Percentiles rank a stretch among this genome's conserved stretches.
phyloP scores from a whole-genome alignment of 1,140 invertebrate species.

The Aphelenchoides besseyi region DNA sequence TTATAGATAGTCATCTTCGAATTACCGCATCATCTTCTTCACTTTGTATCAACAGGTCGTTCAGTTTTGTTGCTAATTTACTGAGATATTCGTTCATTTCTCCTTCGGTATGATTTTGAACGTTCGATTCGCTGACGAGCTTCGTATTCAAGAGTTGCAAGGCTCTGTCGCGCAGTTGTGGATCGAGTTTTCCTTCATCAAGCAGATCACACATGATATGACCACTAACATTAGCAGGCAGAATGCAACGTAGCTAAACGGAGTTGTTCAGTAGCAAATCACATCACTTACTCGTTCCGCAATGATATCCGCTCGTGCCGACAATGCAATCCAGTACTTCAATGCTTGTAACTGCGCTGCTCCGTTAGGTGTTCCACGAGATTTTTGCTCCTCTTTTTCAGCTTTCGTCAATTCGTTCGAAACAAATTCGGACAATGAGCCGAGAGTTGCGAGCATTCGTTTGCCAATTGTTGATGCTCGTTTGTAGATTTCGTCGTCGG shows the following conservation, averaged over 20 bases:
- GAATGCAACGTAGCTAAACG: slow-evolving; percentile 28
- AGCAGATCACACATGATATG: slow-evolving; percentile 40
- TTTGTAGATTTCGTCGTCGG: slow-evolving; percentile 34
- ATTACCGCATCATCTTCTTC: slow-evolving; percentile 28
- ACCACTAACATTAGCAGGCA: slow-evolving; percentile 33
- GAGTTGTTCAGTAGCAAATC: slow-evolving; percentile 14
- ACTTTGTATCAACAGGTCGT: slow-evolving; percentile 27
- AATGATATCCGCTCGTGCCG: slow-evolving; percentile 29
- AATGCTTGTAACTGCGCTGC: slow-evolving; percentile 21
- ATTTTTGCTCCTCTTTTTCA: slow-evolving; percentile 28
- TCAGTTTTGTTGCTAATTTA: slow-evolving; percentile 29
- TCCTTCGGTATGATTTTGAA: slow-evolving; percentile 10
- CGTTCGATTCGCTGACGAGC: slow-evolving; percentile 2
- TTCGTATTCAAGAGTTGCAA: slow-evolving; percentile 35
- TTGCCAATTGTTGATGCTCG: slow-evolving; percentile 27
- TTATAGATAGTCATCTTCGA: slow-evolving; percentile 2
- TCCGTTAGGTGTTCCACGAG: slow-evolving; percentile 6
- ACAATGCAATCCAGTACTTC: slow-evolving; percentile 37
- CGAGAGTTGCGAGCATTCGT: slow-evolving; percentile 15
- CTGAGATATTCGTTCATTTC: slow-evolving; percentile 28
- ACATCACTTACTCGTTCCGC: slow-evolving; percentile 19
- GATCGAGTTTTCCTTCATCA: slow-evolving; percentile 18
- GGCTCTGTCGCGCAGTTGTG: slow-evolving; percentile 28
- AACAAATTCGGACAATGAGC: slow-evolving; percentile 25
- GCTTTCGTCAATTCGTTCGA: slow-evolving; percentile 22